Base-by-base conservation (phyloP, 1,140 invertebrate genomes). In the Zaprionus vittiger region DNA sequence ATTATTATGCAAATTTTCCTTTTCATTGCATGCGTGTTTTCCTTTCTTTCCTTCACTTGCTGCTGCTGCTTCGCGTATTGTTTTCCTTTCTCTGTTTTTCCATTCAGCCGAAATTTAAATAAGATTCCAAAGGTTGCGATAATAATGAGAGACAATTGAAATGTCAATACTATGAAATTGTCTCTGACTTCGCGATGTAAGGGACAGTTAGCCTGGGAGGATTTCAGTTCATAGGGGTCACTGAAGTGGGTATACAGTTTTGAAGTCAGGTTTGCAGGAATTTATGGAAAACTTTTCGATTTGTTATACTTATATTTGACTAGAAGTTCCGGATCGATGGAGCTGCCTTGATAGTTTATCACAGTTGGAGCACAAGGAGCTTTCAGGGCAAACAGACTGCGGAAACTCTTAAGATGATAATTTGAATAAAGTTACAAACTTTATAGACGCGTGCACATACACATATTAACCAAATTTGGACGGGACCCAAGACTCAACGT, bases 1-100 rank as follows among this genome's bases (percentile, higher is more conserved):
- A 90, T 89, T 89, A 90, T 89, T 89, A 89, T 89, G 84, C 85
- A 90, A 90, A 89, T 89, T 84, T 81, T 75, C 70, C 77, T 73
- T 80, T 83, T 73, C 80, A 83, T 56, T 87, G 78, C 83, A 87
- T 87, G 84, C 84, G 83, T 87, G 76, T 86, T 55, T 61, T 62
- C 11, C 62, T 44, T 54, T 26, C 5, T 17, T 4, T 31, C 20
- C 34, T 17, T 9, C 24, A 34, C 44, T 9, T 38, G 11, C 17
- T 63, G 26, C 52, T 31, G 26, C 0, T 28, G 26, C 31, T 11
- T 3, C 44, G 41, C 2, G 6, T 15, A 75, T 70, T 67, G 60
- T 64, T 65, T 67, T 24, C 26, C 47, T 28, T 14, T 56, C 11
- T 38, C 34, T 54, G 15, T 15, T 49, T 41, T 47, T 54, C 20